Base-by-base conservation (phyloP, 2,797 vertebrate genomes). In the Morelia viridis region DNA sequence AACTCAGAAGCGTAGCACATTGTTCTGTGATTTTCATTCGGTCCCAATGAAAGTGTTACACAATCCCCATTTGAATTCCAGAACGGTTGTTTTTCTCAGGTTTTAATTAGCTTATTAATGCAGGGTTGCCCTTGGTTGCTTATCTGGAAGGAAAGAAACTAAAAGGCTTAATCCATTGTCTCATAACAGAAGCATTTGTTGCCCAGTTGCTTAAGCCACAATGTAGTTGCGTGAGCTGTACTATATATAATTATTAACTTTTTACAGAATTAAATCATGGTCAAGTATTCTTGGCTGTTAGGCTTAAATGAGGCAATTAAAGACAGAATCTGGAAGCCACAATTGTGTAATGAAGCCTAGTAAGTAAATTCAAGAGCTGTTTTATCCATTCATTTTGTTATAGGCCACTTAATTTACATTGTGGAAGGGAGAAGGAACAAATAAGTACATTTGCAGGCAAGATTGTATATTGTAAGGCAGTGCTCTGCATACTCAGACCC, bases 161-260 rank as follows among this genome's bases (percentile, higher is more conserved):
- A 15, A 58, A 90, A 62, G 22, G 50, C 61, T 62, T 65, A 28
- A 91, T 15, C 58, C 62, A 31, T 90, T 83, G 15, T 46, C 57
- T 90, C 60, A 15, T 83, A n/a, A 83, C 35, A 50, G 28, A 62
- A 65, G 26, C 26, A 58, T 89, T 58, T 57, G 5, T 68, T 89
- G 17, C n/a, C 68, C 24, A 1, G 57, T 83, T 84, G n/a, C 35
- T 90, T 84, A 90, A 91, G 57, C 50, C 41, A 15, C n/a, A 57
- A 3, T 85, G n/a, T 85, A 22, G n/a, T 35, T 91, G 26, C 76
- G 31, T 46, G 35, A 46, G 12, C 57, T 84, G 17, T 53, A 28
- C 9, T 57, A 17, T n/a, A 5, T 65, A 71, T 56, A 26, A 65
- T 91, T 90, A 85, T 85, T 85, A 64, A 65, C 85, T 91, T 91